Base-by-base conservation (phyloP, 2,797 vertebrate genomes). In the Semaprochilodus insignis region DNA sequence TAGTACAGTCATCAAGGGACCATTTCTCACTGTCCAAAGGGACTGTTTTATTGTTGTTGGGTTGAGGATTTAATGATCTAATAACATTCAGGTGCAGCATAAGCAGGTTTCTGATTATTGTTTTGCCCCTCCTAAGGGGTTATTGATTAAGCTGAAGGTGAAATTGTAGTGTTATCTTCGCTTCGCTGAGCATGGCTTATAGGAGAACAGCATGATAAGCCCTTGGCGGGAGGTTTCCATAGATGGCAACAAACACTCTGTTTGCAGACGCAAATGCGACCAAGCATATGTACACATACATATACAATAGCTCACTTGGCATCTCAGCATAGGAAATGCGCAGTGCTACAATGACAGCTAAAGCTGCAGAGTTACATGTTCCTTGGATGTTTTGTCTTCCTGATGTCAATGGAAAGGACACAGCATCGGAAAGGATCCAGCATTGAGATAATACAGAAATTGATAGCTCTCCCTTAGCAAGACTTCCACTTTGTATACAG, bases 71-170 rank as follows among this genome's bases (percentile, higher is more conserved):
- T 81, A 84, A 88, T 82, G 80, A 75, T 19, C 62, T 83, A 65
- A 84, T 87, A 87, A 81, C 84, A 83, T 80, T 60, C 66, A 83
- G 74, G 80, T 72, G 78, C 67, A 75, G 44, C 85, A 85, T 83
- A 83, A 84, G 78, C 65, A 78, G 67, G 65, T 74, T 60, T 67
- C 40, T 65, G 59, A 82, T 86, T 78, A 85, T 85, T 77, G 75
- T 81, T 82, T 57, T 40, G 77, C 52, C 82, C 63, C 63, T 27
- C 83, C 72, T 55, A 52, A 67, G 65, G 74, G 65, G 16, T 66
- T 67, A 77, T 81, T 85, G 81, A 80, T 52, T 81, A 51, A 63
- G 36, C 52, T 86, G 70, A 84, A 85, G 74, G 85, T 87, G 77
- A 88, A 81, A 78, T 67, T 25, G 52, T 34, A 54, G 55, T 34